Evolutionary conservation across 1,140 invertebrate species (phyloP), one percentile per base, ranked within the genome.

Genomic region (Tetranychus cinnabarinus): DNA sequence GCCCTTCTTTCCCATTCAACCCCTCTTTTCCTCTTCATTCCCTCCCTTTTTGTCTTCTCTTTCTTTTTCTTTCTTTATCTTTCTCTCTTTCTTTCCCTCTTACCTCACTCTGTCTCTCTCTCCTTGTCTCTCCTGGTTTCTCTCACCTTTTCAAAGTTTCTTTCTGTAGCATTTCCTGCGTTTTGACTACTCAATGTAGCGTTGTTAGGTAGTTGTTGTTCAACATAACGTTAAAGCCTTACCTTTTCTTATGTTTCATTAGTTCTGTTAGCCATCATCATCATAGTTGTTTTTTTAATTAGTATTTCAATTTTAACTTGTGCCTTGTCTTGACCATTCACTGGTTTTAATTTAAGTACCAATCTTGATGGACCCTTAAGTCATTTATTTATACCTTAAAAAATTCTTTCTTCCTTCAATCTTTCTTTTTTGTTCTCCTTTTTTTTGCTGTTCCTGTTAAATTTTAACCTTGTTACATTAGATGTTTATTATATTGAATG

Each of bases 11-110:
- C n/a, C 23, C 46, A 15, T n/a, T 47, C 46, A 15, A 12, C 23
- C 46, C 23, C 46, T 47, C 46, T 47, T 8, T 47, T n/a, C 23
- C 46, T 47, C 46, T 47, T n/a, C 23, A 3, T 47, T 33, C 31
- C 50, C 31, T 33, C 31, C 31, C 31, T 33, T 52, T 23, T 52
- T 34, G 10, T 45, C 10, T 36, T 36, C 33, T 57, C 34, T 57
- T 45, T 57, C 56, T 55, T 54, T 61, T 39, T 61, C 37, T 61
- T 31, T 56, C 54, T 55, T 54, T n/a, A 1, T 50, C 48, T 50
- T 50, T 50, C 48, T 50, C 48, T 10, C 36, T 34, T 37, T 62
- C 57, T 62, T 59, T 37, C 37, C 34, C 34, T n/a, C 34, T 36
- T 45, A 36, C 46, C n/a, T 34, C 12, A n/a, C 35, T 54, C 47